Percentiles rank a stretch among this genome's conserved stretches.
These are phyloP conservation scores for Narcine bancroftii DNA, from an alignment of 2,113 vertebrate genomes.

Conservation along the genomic window DNA sequence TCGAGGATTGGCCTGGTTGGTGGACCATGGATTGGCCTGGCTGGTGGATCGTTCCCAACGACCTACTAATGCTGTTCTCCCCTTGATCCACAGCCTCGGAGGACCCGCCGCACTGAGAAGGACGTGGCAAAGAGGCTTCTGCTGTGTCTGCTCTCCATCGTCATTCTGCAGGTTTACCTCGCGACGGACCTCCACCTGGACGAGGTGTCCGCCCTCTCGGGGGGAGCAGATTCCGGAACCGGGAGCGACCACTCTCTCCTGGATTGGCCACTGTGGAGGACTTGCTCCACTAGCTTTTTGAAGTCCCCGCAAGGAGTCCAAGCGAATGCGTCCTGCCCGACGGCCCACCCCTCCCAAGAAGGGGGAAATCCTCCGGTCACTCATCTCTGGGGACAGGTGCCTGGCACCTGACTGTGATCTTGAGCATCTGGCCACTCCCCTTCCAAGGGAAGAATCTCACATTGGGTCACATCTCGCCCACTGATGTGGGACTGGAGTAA, in stretches of 20 bases:
- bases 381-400: too few species aligned
- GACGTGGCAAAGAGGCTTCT: not conserved
- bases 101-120: not conserved
- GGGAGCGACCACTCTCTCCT: not conserved
- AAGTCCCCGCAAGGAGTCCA: not conserved
- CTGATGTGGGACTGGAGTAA: too few species aligned
- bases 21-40: too few species aligned
- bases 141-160: not conserved
- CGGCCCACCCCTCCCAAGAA: too few species aligned
- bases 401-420: not conserved
- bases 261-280: not conserved
- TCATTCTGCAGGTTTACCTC: not conserved
- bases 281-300: not conserved
- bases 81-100: not conserved
- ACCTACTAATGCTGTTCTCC: not conserved
- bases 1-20: too few species aligned
- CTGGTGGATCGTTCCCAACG: too few species aligned
- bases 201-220: not conserved
- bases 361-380: too few species aligned
- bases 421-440: not conserved
- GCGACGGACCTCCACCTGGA: not conserved
- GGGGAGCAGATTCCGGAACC: not conserved
- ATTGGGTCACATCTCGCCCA: not conserved
- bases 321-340: not conserved
- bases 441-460: not conserved